Conservation (phyloP, 2,797 vertebrate species). For the Neostethus bicornis region DNA sequence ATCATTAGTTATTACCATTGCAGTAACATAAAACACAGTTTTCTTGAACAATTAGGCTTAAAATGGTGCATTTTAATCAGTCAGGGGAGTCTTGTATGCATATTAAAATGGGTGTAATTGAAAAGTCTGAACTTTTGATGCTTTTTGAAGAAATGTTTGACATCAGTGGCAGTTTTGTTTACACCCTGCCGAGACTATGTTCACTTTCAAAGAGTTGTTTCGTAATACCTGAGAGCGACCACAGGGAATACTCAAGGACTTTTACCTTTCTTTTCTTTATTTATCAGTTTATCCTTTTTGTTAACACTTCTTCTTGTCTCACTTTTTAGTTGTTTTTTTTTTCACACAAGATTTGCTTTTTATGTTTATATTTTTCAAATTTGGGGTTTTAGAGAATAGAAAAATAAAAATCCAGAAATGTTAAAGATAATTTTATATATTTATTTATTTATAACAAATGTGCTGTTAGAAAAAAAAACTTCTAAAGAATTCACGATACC, state of each 20-base stretch:
- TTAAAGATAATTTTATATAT: neutral
- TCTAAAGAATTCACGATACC: no score
- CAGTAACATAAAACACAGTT: constrained; percentile 88
- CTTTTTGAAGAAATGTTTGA: constrained; percentile 72
- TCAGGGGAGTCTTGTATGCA: constrained; percentile 77
- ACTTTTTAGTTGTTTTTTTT: constrained; percentile 22
- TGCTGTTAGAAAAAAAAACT: no score
- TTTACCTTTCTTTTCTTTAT: constrained; percentile 23
- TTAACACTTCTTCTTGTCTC: constrained; percentile 18
- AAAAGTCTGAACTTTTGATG: constrained; percentile 80
- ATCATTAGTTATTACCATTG: constrained; percentile 92
- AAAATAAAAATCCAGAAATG: no score
- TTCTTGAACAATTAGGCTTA: constrained; percentile 94
- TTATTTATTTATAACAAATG: no score
- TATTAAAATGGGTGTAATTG: constrained; percentile 79
- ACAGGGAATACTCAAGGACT: constrained; percentile 50
- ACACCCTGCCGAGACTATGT: constrained; percentile 56
- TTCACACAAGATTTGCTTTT: neutral
- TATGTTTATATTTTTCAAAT: no score
- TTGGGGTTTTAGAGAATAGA: no score
- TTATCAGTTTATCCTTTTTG: constrained; percentile 28
- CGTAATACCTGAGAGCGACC: constrained; percentile 58
- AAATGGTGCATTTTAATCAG: constrained; percentile 92
- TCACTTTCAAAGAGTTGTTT: constrained; percentile 56
- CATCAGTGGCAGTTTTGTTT: constrained; percentile 73